A percentile compares a stretch with the other conserved stretches of the same genome.
These are phyloP conservation scores for Leuciscus idus DNA, from an alignment of 2,113 vertebrate species.

Conservation along the genomic window DNA sequence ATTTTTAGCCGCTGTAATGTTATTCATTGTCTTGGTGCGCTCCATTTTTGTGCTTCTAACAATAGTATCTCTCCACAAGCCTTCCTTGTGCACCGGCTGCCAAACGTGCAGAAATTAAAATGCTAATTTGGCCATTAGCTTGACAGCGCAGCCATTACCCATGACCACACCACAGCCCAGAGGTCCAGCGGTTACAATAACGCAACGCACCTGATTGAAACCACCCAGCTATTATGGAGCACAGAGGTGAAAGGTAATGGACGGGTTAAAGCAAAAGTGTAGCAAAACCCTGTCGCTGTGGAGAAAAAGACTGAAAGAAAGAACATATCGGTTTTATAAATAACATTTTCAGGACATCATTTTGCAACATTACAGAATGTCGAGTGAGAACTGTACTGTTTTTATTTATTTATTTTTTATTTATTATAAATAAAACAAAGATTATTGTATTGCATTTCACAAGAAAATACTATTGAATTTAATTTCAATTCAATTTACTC, in stretches of 20 bases:
- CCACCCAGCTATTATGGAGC: not conserved
- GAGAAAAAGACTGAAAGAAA: not conserved
- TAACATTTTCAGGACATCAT: not conserved
- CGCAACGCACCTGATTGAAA: conserved; percentile 1
- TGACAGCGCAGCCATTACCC: not conserved
- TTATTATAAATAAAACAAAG: too few species aligned
- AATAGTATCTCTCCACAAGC: not conserved
- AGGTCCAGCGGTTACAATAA: not conserved
- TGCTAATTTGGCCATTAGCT: conserved; percentile 56
- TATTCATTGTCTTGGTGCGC: not conserved
- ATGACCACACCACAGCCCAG: not conserved
- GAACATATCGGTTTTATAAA: not conserved
- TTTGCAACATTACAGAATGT: not conserved
- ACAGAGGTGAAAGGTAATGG: not conserved
- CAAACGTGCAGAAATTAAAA: conserved; percentile 57
- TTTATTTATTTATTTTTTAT: too few species aligned
- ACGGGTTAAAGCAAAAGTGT: not conserved
- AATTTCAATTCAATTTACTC: too few species aligned
- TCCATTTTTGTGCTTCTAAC: not conserved
- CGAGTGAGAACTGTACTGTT: not conserved
- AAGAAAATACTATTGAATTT: too few species aligned
- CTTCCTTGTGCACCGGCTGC: conserved; percentile 29
- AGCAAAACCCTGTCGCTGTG: not conserved
- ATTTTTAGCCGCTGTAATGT: conserved; percentile 25
- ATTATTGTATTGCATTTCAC: too few species aligned